Conservation (phyloP, 2,888 invertebrate genomes). For the Sylvicola cinctus region DNA sequence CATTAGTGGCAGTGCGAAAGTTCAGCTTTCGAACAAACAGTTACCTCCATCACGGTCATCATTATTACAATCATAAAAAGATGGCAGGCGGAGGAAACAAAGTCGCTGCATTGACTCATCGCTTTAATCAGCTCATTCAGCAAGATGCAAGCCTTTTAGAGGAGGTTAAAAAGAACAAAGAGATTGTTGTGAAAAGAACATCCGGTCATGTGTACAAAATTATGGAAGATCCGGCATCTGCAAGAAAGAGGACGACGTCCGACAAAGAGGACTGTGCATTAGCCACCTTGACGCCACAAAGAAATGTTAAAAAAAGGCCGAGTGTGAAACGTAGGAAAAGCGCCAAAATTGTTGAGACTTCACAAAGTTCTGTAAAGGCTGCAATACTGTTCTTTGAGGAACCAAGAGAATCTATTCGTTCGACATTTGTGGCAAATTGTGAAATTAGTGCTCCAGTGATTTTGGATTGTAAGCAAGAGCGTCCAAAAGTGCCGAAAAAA, state of each 20-base stretch:
- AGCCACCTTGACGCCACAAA: conserved; percentile 16
- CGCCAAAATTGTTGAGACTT: conserved; percentile 23
- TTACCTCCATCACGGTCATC: conserved; percentile 14
- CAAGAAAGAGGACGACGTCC: neutral
- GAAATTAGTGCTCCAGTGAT: neutral
- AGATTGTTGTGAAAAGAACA: conserved; percentile 26
- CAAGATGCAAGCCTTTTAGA: conserved; percentile 24
- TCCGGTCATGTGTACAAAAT: conserved; percentile 24
- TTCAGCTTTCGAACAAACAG: conserved; percentile 25
- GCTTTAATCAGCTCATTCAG: conserved; percentile 42
- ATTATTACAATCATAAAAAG: conserved; percentile 5
- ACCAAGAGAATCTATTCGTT: conserved; percentile 3
- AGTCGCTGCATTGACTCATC: conserved; percentile 45
- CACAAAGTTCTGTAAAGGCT: conserved; percentile 7
- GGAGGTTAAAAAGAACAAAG: conserved; percentile 33
- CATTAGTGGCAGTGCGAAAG: too few relatives aligned
- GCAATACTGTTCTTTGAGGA: conserved; percentile 9
- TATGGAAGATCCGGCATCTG: conserved; percentile 13
- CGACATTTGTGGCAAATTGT: neutral
- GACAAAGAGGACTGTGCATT: neutral
- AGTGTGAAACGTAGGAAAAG: conserved; percentile 17
- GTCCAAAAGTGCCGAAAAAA: conserved; percentile 19
- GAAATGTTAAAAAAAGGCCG: conserved; percentile 12
- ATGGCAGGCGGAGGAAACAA: conserved; percentile 23
- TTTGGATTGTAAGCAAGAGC: conserved; percentile 7